Conservation (phyloP, 2,797 vertebrate species). For the Capromys pilorides region DNA sequence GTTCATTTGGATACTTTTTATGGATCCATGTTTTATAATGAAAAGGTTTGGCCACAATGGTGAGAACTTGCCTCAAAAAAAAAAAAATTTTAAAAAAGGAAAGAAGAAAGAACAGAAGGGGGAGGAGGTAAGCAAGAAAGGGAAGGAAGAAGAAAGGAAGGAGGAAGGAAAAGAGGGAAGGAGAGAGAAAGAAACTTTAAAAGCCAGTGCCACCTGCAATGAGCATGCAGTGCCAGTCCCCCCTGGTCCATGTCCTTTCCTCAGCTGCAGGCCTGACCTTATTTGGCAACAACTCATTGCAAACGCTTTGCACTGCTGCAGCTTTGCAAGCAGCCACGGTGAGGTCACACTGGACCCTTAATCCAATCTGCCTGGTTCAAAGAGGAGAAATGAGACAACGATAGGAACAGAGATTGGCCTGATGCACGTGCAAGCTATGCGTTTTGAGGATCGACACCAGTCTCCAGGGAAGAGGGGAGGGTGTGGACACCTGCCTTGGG, state of each 20-base stretch:
- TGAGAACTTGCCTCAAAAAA: not conserved
- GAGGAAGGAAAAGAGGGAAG: not conserved
- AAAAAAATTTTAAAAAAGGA: not conserved
- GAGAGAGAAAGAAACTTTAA: not conserved
- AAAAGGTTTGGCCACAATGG: not conserved
- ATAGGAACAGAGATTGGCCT: not conserved
- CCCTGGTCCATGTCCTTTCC: not conserved
- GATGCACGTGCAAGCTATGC: too few species aligned
- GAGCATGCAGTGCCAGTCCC: too few species aligned
- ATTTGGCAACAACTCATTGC: not conserved
- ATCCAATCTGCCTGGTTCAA: not conserved
- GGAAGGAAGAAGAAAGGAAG: too few species aligned
- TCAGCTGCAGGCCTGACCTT: not conserved
- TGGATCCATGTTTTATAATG: not conserved
- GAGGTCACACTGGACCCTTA: not conserved
- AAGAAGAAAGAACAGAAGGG: not conserved
- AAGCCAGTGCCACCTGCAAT: not conserved
- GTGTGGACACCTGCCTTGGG: not conserved
- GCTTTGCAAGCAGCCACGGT: not conserved
- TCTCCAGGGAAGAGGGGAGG: not conserved
- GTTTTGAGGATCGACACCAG: too few species aligned
- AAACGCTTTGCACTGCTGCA: not conserved
- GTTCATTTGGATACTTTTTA: not conserved
- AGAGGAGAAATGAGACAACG: not conserved
- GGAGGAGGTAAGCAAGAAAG: not conserved